phyloP scores from a whole-genome alignment of 2,888 invertebrate species.

The Acrobasis suavella region DNA sequence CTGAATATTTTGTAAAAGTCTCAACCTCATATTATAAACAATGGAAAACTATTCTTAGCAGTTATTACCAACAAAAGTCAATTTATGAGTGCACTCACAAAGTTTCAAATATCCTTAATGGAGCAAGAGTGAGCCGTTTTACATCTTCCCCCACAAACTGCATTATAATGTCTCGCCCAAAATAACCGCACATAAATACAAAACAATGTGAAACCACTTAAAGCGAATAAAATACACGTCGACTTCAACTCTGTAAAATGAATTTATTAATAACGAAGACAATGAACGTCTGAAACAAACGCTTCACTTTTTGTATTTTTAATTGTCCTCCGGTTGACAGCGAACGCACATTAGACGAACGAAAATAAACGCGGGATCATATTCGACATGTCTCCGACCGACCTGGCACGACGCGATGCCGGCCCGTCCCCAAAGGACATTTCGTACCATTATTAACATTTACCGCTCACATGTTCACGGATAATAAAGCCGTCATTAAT shows the following conservation, averaged over 20 bases:
- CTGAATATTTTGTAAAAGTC: conserved; percentile 30
- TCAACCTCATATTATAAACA: conserved; percentile 42
- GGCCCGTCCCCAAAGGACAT: not conserved
- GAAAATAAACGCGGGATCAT: conserved; percentile 79
- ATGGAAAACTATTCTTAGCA: conserved; percentile 64
- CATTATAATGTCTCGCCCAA: conserved; percentile 80
- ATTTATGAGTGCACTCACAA: conserved; percentile 80
- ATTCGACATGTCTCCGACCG: conserved; percentile 54
- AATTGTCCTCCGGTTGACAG: conserved; percentile 80
- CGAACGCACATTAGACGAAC: conserved; percentile 79
- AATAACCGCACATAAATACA: conserved; percentile 82
- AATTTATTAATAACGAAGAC: conserved; percentile 83
- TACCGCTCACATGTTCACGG: conserved; percentile 48
- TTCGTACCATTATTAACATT: conserved; percentile 25
- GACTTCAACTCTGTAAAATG: conserved; percentile 81
- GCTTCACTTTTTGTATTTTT: conserved; percentile 81
- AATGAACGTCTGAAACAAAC: conserved; percentile 82
- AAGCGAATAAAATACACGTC: conserved; percentile 83
- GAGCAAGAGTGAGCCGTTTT: conserved; percentile 78
- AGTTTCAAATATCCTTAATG: conserved; percentile 82
- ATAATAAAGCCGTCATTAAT: conserved; percentile 60
- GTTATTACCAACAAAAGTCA: conserved; percentile 76
- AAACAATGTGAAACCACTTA: conserved; percentile 83
- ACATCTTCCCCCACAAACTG: conserved; percentile 81
- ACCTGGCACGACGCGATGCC: not conserved